Conservation (phyloP, 2,113 vertebrate species). For the Tetrao urogallus region DNA sequence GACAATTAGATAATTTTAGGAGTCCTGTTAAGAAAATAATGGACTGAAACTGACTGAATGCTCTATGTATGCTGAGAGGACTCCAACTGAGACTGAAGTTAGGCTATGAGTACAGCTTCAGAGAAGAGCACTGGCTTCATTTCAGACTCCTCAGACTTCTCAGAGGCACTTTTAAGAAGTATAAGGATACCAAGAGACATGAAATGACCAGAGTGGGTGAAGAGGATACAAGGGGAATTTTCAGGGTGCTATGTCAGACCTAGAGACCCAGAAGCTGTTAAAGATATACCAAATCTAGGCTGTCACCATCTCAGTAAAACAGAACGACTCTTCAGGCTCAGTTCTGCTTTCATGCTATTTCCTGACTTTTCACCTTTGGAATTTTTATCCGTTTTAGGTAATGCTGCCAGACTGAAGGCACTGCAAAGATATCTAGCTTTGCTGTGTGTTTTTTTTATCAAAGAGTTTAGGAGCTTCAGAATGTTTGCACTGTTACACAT, state of each 20-base stretch:
- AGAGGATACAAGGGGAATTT: not conserved
- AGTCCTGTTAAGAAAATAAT: not conserved
- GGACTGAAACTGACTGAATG: not conserved
- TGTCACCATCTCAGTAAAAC: not conserved
- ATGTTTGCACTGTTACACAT: not conserved
- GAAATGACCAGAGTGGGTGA: not conserved
- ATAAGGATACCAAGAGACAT: not conserved
- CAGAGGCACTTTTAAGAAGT: not conserved
- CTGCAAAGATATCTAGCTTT: not conserved
- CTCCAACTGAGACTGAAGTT: not conserved
- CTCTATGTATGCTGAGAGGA: fast-evolving
- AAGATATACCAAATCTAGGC: not conserved
- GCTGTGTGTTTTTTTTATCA: not conserved
- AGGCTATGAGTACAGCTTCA: not conserved
- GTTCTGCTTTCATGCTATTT: not conserved
- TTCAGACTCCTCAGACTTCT: not conserved
- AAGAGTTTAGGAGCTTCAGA: not conserved
- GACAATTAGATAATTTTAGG: not conserved
- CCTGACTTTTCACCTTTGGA: not conserved
- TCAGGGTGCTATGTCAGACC: not conserved
- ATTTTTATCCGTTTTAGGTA: not conserved
- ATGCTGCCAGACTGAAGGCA: not conserved
- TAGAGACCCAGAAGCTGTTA: not conserved
- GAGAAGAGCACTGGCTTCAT: not conserved
- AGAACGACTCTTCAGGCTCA: not conserved